These are phyloP conservation scores for Tylochromis polylepis DNA, from an alignment of 2,113 vertebrate species.

Conservation along the genomic window DNA sequence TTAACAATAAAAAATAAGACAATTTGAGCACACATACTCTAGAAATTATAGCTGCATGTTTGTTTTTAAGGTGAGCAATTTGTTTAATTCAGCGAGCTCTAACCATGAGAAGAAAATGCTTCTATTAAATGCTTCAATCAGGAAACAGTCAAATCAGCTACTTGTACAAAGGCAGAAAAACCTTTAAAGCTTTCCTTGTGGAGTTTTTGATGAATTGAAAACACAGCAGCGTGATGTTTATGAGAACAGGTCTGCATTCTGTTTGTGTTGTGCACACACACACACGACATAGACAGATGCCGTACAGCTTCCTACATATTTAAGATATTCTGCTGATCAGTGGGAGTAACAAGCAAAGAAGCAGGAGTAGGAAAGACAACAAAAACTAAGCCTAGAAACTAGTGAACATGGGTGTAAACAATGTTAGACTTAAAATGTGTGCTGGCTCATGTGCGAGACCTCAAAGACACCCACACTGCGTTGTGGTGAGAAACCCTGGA, in stretches of 20 bases:
- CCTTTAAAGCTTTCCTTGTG: neutral
- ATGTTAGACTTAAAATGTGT: neutral
- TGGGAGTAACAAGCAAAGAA: neutral
- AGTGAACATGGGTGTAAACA: neutral
- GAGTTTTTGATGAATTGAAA: neutral
- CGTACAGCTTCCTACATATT: neutral
- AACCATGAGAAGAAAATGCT: neutral
- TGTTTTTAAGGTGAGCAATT: conserved; percentile 11
- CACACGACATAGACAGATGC: neutral
- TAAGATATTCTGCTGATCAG: neutral
- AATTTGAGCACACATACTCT: conserved; percentile 73
- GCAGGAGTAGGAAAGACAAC: neutral
- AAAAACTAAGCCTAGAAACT: neutral
- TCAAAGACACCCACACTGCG: neutral
- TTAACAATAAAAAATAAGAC: conserved; percentile 76
- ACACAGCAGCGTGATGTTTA: neutral
- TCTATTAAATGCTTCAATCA: neutral
- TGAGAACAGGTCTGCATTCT: neutral
- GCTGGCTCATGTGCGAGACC: neutral
- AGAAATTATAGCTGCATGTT: conserved; percentile 76
- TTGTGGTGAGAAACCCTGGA: neutral
- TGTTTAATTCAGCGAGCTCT: neutral
- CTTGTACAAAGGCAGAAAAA: neutral
- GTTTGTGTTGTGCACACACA: neutral
- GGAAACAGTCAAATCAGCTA: neutral